These are phyloP conservation scores for Phyllotreta cruciferae DNA, from an alignment of 2,888 invertebrate genomes.

Conservation along the genomic window DNA sequence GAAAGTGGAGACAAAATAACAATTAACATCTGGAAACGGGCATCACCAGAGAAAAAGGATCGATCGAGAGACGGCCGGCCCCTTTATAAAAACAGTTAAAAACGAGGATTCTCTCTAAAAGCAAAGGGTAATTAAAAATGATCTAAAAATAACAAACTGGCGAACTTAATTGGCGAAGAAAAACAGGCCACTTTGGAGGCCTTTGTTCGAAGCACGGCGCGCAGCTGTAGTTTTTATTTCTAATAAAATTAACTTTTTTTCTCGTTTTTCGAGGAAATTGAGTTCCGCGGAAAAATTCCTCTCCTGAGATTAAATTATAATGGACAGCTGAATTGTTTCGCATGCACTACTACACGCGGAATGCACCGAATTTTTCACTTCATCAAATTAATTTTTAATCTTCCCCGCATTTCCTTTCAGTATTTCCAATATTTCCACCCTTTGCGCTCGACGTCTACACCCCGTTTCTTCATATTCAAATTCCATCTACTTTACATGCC, in stretches of 20 bases:
- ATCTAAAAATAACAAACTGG: slow-evolving; percentile 60
- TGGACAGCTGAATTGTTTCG: slow-evolving; percentile 25
- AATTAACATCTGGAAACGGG: slow-evolving; percentile 42
- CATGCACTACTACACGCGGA: slow-evolving; percentile 3
- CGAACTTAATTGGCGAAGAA: slow-evolving; percentile 60
- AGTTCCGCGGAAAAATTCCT: slow-evolving; percentile 34
- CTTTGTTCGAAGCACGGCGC: slow-evolving; percentile 37
- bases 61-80: slow-evolving; percentile 39
- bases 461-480: too few species aligned
- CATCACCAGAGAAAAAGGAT: slow-evolving; percentile 28
- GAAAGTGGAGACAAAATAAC: slow-evolving; percentile 42
- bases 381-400: not conserved
- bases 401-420: too few species aligned
- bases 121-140: slow-evolving; percentile 58
- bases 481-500: slow-evolving; percentile 17
- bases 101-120: slow-evolving; percentile 52
- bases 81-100: slow-evolving; percentile 50
- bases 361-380: not conserved
- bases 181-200: slow-evolving; percentile 52
- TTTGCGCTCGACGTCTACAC: too few species aligned
- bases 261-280: slow-evolving; percentile 31
- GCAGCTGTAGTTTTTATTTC: slow-evolving; percentile 40
- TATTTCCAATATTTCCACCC: too few species aligned
- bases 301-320: slow-evolving; percentile 25
- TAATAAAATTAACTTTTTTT: slow-evolving; percentile 40